Percentiles rank a stretch among this genome's conserved stretches.
These are phyloP conservation scores for Meteorus sp. DNA, from an alignment of 1,140 invertebrate species.

Conservation along the genomic window DNA sequence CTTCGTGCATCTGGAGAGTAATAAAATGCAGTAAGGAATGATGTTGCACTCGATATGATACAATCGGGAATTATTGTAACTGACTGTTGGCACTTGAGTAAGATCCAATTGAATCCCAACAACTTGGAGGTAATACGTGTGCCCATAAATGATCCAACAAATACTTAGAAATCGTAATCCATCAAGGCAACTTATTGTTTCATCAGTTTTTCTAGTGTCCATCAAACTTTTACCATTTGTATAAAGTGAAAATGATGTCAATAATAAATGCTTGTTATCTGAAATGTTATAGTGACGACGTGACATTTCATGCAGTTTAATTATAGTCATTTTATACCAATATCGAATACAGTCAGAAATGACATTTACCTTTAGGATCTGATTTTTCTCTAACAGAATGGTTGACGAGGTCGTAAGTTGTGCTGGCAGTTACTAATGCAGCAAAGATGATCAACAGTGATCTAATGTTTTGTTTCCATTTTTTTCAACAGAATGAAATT, in stretches of 20 bases:
- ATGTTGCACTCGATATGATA: neutral
- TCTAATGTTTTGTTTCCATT: no score
- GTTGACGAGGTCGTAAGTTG: conserved; percentile 39
- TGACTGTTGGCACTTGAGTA: conserved; percentile 33
- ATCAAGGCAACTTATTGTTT: conserved; percentile 56
- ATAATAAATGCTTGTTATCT: conserved; percentile 25
- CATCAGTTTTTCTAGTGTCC: conserved; percentile 33
- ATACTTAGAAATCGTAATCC: conserved; percentile 61
- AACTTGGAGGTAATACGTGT: conserved; percentile 43
- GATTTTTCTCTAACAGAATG: conserved; percentile 25
- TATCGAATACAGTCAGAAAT: neutral
- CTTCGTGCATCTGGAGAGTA: conserved; percentile 37
- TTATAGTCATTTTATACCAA: neutral
- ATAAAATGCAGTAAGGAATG: neutral
- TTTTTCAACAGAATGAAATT: conserved; percentile 16
- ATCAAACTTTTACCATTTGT: conserved; percentile 55
- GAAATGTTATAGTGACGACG: conserved; percentile 1
- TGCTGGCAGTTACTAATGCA: conserved; percentile 35
- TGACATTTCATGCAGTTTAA: conserved; percentile 10
- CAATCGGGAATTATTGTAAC: neutral
- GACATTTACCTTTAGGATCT: conserved; percentile 28
- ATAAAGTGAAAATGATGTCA: conserved; percentile 55
- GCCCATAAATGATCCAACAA: conserved; percentile 61
- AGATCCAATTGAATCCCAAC: conserved; percentile 40
- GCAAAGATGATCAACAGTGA: conserved; percentile 33